phyloP scores from a whole-genome alignment of 2,797 vertebrate genomes.

The Cossypha polioptera region DNA sequence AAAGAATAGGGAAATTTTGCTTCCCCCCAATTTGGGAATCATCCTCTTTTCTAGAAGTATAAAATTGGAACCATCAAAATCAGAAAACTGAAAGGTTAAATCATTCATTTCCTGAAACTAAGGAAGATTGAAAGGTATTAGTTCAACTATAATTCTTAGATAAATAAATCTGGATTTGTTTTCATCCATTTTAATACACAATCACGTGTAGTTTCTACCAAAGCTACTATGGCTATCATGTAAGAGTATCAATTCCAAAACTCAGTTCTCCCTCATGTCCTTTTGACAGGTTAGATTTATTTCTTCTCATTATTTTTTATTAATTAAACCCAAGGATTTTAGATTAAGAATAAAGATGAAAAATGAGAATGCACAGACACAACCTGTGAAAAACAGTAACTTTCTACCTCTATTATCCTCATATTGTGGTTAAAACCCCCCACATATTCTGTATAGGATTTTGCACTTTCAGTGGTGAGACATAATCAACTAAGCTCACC shows the following conservation, averaged over 20 bases:
- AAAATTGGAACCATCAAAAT: neutral
- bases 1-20: neutral
- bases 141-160: neutral
- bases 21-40: neutral
- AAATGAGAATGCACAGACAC: neutral
- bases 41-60: neutral
- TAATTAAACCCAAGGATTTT: neutral
- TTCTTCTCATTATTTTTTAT: neutral
- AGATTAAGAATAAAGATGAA: neutral
- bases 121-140: neutral
- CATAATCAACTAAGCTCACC: neutral
- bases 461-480: neutral
- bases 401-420: neutral
- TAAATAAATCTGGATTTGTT: slow-evolving; percentile 33
- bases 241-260: neutral
- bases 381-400: neutral
- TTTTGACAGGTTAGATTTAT: neutral
- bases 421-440: neutral
- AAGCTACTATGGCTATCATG: neutral
- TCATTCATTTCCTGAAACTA: neutral
- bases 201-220: neutral
- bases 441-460: neutral
- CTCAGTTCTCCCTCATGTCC: neutral
- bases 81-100: neutral
- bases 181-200: slow-evolving; percentile 7